These are phyloP conservation scores for Agonopterix arenella DNA, from an alignment of 2,888 invertebrate species.

Conservation along the genomic window DNA sequence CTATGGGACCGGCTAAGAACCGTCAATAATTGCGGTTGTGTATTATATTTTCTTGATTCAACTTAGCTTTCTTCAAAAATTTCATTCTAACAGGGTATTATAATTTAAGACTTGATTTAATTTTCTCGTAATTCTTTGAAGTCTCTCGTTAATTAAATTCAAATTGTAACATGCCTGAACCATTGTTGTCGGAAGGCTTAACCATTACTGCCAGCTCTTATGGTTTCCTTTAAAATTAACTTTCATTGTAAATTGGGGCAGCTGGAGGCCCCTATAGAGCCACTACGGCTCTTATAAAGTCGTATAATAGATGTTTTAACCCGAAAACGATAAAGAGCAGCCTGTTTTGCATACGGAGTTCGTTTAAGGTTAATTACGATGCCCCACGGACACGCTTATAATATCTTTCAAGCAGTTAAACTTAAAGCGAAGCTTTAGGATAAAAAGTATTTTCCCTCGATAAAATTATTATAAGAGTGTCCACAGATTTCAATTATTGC, in stretches of 20 bases:
- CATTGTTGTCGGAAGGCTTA: constrained; percentile 18
- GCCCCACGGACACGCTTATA: constrained; percentile 35
- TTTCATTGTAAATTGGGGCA: constrained; percentile 22
- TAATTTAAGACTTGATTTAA: neutral
- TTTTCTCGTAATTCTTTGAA: constrained; percentile 1
- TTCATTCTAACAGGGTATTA: no score
- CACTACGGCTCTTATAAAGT: constrained; percentile 38
- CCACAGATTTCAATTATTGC: no score
- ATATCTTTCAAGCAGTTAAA: constrained; percentile 22
- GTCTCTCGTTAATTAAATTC: constrained; percentile 6
- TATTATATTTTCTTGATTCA: no score
- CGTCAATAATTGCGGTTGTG: no score
- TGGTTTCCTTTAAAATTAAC: constrained; percentile 29
- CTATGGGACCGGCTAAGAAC: no score
- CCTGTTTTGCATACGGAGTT: constrained; percentile 49
- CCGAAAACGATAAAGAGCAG: constrained; percentile 50
- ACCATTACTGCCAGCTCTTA: constrained; percentile 13
- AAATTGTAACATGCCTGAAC: constrained; percentile 7
- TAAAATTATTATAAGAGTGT: no score
- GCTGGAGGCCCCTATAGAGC: constrained; percentile 6
- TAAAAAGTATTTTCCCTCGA: no score
- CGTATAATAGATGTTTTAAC: constrained; percentile 45
- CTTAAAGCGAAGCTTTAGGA: neutral
- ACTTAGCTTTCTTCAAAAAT: no score
- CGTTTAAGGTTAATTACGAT: constrained; percentile 50